Evolutionary conservation across 2,113 vertebrate species (phyloP).

Genomic region (Campylomormyrus numenius): DNA sequence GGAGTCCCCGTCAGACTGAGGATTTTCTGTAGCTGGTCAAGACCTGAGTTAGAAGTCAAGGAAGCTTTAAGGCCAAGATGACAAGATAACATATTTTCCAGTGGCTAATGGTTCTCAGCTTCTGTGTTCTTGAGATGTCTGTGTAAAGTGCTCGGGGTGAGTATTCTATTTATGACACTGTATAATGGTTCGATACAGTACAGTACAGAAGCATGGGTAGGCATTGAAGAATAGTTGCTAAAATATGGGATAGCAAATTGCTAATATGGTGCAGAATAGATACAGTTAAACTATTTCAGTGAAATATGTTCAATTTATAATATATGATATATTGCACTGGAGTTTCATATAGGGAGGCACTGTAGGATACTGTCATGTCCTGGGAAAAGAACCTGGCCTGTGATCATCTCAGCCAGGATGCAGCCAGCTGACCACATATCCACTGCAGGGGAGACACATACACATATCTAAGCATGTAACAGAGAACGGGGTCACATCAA

Average conservation of each 20-base stretch:
- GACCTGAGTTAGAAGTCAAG: slow-evolving; percentile 54
- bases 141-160: not conserved
- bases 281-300: not conserved
- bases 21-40: slow-evolving; percentile 69
- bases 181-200: not conserved
- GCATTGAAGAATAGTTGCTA: not conserved
- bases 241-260: not conserved
- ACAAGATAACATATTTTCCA: not conserved
- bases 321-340: not conserved
- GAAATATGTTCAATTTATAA: not conserved
- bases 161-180: not conserved
- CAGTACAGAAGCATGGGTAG: not conserved
- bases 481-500: not conserved
- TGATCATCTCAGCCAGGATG: slow-evolving; percentile 73
- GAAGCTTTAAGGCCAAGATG: slow-evolving; percentile 10
- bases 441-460: slow-evolving; percentile 45
- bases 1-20: slow-evolving; percentile 64
- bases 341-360: not conserved
- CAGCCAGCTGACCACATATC: slow-evolving; percentile 74
- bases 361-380: slow-evolving; percentile 72
- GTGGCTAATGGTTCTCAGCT: not conserved
- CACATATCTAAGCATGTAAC: not conserved
- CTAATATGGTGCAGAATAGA: not conserved
- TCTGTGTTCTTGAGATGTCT: not conserved
- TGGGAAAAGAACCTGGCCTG: slow-evolving; percentile 61